Evolutionary conservation across 2,888 invertebrate genomes (phyloP), one percentile per base, ranked within the genome.

Genomic region (Yponomeuta malinellus): DNA sequence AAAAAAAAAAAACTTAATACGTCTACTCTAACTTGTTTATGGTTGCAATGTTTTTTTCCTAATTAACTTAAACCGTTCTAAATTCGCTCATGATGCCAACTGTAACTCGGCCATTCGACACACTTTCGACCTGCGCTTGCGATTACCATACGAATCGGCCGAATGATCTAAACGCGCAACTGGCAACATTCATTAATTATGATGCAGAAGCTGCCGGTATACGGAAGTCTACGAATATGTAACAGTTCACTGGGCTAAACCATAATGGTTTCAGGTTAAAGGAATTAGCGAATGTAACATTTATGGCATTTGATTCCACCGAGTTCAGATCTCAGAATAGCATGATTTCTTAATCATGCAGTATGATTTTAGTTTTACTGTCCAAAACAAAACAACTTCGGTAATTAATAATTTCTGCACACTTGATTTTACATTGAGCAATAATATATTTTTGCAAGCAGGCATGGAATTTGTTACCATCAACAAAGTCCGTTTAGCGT

Each of bases 71-170:
- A 59, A 59, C 52, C 52, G 52, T 15, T 59, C 52, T 59, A 59
- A 59, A 59, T 59, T 59, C 52, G 52, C 52, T 15, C 52, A 59
- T 59, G 52, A 12, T 59, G 52, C 52, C 52, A 15, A 59, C 52
- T 59, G 52, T 59, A 59, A 59, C 52, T 52, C 52, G 68, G 68
- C 31, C 68, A 68, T 68, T 68, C 68, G 68, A 68, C 68, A 68
- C 68, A 68, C 68, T 68, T 68, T 68, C 68, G 52, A 23, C 31
- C 52, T 31, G 23, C 52, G 31, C 48, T 68, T 68, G 23, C 43
- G 37, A 68, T 68, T 68, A 52, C 3, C 68, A 68, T 68, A 68
- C 37, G 68, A 48, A 67, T 67, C 15, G 43, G 5, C 15, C 48
- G 10, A 68, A 31, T 52, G 68, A 52, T 68, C 48, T 52, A 52